Evolutionary conservation across 2,888 invertebrate genomes (phyloP), one percentile per base, ranked within the genome.

Genomic region (Morpho helenor): DNA sequence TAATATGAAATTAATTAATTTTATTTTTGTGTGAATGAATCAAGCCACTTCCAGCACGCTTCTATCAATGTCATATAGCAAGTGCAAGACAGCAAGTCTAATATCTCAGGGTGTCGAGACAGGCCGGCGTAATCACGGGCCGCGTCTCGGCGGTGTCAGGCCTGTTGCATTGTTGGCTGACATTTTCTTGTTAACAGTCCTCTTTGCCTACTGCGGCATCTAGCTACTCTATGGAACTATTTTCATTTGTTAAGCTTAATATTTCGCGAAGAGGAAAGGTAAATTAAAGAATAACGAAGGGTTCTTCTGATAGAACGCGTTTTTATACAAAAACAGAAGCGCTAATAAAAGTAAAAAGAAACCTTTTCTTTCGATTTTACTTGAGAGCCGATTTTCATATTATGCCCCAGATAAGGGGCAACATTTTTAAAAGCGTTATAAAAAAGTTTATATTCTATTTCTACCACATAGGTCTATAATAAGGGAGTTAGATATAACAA

Each of bases 21-120:
- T 31, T 31, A 31, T 31, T 31, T 31, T 31, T 1, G 31, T 31
- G 5, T 8, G 43, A 43, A n/a, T 9, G 43, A 31, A 31, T 23
- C 4, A 43, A 3, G 46, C 23, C 48, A 57, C 9, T 43, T 57
- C 52, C 43, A 57, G 48, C 8, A 9, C 7, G 16, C 52, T 45
- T 53, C 39, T 41, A 39, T 52, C 54, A n/a, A 46, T 39, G 57
- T 56, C 46, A 53, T 42, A 57, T 58, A 59, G 69, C 74, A 69
- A 75, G 76, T 76, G 69, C 71, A 66, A 73, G 78, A 76, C 78
- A 75, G 73, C 80, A 77, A 82, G 81, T 83, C 78, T 84, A 87
- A 89, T 89, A 89, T 88, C 84, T 87, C 88, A 85, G 78, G 71
- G 76, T 75, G 81, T 76, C 80, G 76, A 74, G 81, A 79, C 80